A percentile compares a stretch with the other conserved stretches of the same genome.
Evolutionary conservation across 2,113 vertebrate species (phyloP).

Genomic region (Notiomystis cincta): DNA sequence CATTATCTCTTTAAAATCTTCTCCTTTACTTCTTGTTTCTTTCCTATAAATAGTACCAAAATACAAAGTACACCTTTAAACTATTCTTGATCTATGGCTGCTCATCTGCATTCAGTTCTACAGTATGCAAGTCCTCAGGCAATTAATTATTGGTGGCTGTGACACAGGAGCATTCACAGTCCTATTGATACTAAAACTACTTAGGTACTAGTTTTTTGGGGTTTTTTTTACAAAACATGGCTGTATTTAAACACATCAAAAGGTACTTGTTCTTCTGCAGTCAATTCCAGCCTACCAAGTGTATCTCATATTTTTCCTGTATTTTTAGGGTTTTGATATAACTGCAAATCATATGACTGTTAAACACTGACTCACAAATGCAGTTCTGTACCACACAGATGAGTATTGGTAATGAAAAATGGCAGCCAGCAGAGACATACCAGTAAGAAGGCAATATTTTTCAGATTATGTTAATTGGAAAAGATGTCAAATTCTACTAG

Average conservation of each 20-base stretch:
- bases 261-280: background rate
- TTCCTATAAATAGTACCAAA: background rate
- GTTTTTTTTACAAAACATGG: background rate
- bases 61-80: background rate
- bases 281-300: background rate
- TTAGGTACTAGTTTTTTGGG: background rate
- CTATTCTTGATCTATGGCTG: background rate
- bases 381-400: background rate
- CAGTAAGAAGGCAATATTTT: background rate
- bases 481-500: background rate
- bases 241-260: background rate
- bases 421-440: background rate
- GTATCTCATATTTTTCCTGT: background rate
- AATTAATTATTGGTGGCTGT: background rate
- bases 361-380: background rate
- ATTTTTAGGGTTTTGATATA: background rate
- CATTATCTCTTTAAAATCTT: background rate
- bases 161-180: background rate
- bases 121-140: background rate
- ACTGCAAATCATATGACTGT: background rate
- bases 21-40: background rate
- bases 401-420: background rate
- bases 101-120: background rate
- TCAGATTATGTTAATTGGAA: background rate
- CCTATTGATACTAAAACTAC: background rate